Evolutionary conservation across 1,140 invertebrate genomes (phyloP).

Genomic region (Schlechtendalia chinensis): DNA sequence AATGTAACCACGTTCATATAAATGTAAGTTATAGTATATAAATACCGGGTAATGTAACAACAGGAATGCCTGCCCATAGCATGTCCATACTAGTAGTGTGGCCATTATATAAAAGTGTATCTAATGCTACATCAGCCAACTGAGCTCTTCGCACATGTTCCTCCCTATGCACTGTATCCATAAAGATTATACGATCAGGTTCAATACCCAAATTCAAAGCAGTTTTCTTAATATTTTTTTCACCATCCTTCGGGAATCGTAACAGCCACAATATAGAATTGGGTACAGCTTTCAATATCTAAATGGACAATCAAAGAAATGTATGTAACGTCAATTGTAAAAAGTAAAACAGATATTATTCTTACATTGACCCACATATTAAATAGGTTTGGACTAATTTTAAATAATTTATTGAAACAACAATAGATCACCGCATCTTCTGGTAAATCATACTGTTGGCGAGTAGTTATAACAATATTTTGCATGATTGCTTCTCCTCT

Average conservation of each 20-base stretch:
- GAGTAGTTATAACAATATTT: constrained; percentile 93
- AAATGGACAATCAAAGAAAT: too few species aligned
- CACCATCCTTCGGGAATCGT: constrained; percentile 93
- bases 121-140: constrained; percentile 94
- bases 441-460: constrained; percentile 91
- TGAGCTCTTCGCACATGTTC: constrained; percentile 97
- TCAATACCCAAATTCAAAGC: constrained; percentile 81
- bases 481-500: constrained; percentile 54
- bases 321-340: too few species aligned
- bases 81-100: too few species aligned
- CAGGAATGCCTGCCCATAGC: constrained; percentile 97
- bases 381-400: constrained; percentile 92
- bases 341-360: constrained; percentile 86
- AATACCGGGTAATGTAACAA: constrained; percentile 88
- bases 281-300: constrained; percentile 94
- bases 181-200: constrained; percentile 84
- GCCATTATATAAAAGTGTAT: constrained; percentile 97
- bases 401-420: constrained; percentile 99
- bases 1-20: too few species aligned
- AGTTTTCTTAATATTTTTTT: constrained; percentile 83
- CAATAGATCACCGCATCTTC: too few species aligned
- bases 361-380: too few species aligned
- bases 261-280: constrained; percentile 94
- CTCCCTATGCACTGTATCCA: constrained; percentile 79
- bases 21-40: too few species aligned